Evolutionary conservation across 2,888 invertebrate genomes (phyloP).

Genomic region (Pterostichus madidus): DNA sequence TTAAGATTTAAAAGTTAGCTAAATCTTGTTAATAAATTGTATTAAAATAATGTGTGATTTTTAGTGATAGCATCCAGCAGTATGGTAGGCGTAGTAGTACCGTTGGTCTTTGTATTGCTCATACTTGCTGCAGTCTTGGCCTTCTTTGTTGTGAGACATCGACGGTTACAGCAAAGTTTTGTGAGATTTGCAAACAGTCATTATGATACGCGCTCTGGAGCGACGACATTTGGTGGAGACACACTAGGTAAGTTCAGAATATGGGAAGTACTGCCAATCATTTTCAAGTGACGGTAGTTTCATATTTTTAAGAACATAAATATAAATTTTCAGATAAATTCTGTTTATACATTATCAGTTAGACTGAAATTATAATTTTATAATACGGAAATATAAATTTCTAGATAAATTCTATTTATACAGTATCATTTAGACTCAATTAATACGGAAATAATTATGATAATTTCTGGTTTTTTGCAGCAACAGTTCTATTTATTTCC

Average conservation of each 20-base stretch:
- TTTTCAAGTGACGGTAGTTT: background rate
- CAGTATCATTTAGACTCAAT: no score
- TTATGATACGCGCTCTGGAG: slow-evolving; percentile 92
- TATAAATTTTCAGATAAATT: no score
- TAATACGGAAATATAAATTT: no score
- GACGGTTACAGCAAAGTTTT: slow-evolving; percentile 87
- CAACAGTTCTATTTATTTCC: no score
- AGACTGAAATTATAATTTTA: no score
- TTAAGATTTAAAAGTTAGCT: no score
- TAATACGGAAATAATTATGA: no score
- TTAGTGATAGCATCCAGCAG: slow-evolving; percentile 70
- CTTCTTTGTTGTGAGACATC: slow-evolving; percentile 82
- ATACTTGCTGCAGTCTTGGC: slow-evolving; percentile 82
- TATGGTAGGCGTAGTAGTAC: slow-evolving; percentile 76
- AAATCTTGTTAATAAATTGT: no score
- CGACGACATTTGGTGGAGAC: slow-evolving; percentile 89
- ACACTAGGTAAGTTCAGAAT: slow-evolving; percentile 81
- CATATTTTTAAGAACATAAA: no score
- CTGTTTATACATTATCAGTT: no score
- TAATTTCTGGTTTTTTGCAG: no score
- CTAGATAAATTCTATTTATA: no score
- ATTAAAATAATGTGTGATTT: slow-evolving; percentile 7
- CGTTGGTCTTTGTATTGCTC: slow-evolving; percentile 80
- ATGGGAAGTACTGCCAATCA: slow-evolving; percentile 67
- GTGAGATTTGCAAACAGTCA: slow-evolving; percentile 90